Percentiles rank a stretch among this genome's conserved stretches.
These are phyloP conservation scores for Eupithecia vulgata DNA, from an alignment of 2,888 invertebrate genomes.

Conservation along the genomic window DNA sequence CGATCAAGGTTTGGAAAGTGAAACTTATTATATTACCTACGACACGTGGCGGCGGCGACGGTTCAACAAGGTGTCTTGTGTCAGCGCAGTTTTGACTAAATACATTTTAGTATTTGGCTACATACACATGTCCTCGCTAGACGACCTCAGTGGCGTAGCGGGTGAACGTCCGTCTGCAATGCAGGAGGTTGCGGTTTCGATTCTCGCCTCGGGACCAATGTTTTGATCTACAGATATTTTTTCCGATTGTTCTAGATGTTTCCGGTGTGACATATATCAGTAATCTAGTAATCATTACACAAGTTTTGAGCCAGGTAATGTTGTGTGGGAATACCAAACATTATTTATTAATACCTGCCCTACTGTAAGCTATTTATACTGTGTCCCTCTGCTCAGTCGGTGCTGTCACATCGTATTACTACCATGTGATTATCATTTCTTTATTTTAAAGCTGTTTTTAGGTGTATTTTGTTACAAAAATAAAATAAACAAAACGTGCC, in stretches of 20 bases:
- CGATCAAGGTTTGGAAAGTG: slow-evolving; percentile 22
- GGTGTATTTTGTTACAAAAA: slow-evolving; percentile 53
- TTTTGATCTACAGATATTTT: not conserved
- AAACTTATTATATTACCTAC: slow-evolving; percentile 13
- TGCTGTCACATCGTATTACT: slow-evolving; percentile 58
- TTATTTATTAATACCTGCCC: slow-evolving; percentile 31
- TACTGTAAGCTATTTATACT: slow-evolving; percentile 45
- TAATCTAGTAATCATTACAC: too few relatives aligned
- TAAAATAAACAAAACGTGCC: slow-evolving; percentile 44
- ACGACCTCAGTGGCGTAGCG: not conserved
- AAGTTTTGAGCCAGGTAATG: not conserved
- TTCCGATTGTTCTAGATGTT: not conserved
- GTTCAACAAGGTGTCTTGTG: not conserved
- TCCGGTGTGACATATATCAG: too few relatives aligned
- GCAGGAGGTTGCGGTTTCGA: not conserved
- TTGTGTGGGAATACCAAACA: not conserved
- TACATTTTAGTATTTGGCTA: not conserved
- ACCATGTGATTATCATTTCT: slow-evolving; percentile 54
- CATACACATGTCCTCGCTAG: not conserved
- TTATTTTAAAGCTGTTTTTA: slow-evolving; percentile 40
- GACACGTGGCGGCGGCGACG: not conserved
- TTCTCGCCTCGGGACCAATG: not conserved
- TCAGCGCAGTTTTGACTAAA: slow-evolving; percentile 2
- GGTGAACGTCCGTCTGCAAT: not conserved
- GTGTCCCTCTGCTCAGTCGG: slow-evolving; percentile 49